Percentiles rank a stretch among this genome's conserved stretches.
These are phyloP conservation scores for Didymodactylos carnosus DNA, from an alignment of 2,888 invertebrate species.

Conservation along the genomic window DNA sequence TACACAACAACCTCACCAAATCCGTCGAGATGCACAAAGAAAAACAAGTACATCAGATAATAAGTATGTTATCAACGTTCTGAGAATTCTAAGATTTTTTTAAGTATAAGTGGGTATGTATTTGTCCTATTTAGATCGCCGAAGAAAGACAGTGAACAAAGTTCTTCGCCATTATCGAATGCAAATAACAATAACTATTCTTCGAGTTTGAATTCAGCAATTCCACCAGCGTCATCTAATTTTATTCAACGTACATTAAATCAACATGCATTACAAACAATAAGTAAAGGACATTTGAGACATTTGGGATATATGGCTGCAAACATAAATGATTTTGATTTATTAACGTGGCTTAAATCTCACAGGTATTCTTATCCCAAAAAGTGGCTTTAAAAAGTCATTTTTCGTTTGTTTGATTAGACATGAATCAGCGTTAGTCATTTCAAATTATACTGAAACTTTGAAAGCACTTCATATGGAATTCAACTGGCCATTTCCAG, in stretches of 20 bases:
- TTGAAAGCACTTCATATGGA: slow-evolving; percentile 3
- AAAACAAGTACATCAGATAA: neutral
- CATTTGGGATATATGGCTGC: neutral
- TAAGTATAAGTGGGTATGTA: too few species aligned
- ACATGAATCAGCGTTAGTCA: neutral
- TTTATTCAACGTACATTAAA: neutral
- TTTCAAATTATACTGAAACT: slow-evolving; percentile 5
- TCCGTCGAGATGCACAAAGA: neutral
- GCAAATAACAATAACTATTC: too few species aligned
- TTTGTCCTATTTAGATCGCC: too few species aligned
- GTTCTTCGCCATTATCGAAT: too few species aligned
- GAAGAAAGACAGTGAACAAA: neutral
- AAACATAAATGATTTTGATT: neutral
- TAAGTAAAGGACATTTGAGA: neutral
- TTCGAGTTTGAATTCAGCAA: neutral
- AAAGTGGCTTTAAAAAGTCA: too few species aligned
- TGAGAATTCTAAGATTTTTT: too few species aligned
- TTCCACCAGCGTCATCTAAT: neutral
- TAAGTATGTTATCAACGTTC: too few species aligned
- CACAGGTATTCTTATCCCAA: too few species aligned
- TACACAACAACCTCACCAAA: neutral
- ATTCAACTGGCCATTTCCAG: slow-evolving; percentile 13
- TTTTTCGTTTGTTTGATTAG: too few species aligned
- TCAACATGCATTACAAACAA: neutral
- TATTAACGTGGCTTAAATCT: neutral